phyloP scores from a whole-genome alignment of 2,888 invertebrate genomes.

The Brenthis ino region DNA sequence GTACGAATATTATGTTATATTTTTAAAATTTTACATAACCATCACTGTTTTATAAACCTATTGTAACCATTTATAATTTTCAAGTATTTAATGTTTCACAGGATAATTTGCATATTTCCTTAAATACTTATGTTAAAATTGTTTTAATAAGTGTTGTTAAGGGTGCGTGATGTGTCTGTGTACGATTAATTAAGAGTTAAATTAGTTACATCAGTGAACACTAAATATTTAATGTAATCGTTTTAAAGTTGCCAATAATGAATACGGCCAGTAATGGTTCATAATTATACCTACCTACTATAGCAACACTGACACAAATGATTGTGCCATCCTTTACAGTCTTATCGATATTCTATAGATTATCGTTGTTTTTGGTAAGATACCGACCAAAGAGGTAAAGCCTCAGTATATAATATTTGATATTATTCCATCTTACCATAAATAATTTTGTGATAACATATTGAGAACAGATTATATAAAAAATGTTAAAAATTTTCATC shows the following conservation, averaged over 20 bases:
- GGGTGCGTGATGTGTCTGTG: conserved; percentile 44
- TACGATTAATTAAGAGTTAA: conserved; percentile 49
- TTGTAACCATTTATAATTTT: too few relatives aligned
- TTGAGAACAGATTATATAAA: conserved; percentile 43
- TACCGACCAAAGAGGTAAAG: conserved; percentile 42
- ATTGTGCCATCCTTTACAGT: conserved; percentile 64
- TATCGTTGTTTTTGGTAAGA: conserved; percentile 43
- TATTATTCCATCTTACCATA: conserved; percentile 45
- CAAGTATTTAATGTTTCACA: conserved; percentile 14
- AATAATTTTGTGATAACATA: conserved; percentile 45
- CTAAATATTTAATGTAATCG: conserved; percentile 40
- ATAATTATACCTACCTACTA: conserved; percentile 40
- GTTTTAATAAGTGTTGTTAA: conserved; percentile 36
- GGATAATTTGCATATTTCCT: conserved; percentile 20
- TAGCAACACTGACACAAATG: conserved; percentile 57
- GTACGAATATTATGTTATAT: too few relatives aligned
- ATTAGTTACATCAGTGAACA: conserved; percentile 49
- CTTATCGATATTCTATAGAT: conserved; percentile 38
- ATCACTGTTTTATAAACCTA: too few relatives aligned
- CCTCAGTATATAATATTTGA: conserved; percentile 42
- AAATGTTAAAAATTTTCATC: conserved; percentile 21
- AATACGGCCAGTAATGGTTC: conserved; percentile 64
- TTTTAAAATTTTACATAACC: too few relatives aligned
- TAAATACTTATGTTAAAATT: conserved; percentile 29
- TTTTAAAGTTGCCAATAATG: conserved; percentile 59